Evolutionary conservation across 2,113 vertebrate genomes (phyloP), one percentile per base, ranked within the genome.

Genomic region (Eurystomus gularis): DNA sequence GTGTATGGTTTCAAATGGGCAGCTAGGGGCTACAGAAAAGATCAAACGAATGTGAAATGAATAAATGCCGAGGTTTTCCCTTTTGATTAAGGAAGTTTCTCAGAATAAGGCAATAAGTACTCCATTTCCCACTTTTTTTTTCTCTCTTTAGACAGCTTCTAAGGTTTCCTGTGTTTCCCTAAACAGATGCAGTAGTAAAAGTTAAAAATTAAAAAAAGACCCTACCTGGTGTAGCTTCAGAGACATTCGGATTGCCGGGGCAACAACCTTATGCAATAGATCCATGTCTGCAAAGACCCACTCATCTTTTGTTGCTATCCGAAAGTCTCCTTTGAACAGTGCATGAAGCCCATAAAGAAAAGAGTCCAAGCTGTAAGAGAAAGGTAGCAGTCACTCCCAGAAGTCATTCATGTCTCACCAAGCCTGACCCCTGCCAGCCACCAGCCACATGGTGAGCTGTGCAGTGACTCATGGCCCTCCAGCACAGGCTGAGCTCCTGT

Each of bases 251-350:
- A 99, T 98, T 7, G 99, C 99, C 0, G 99, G 99, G n/a, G 98
- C 99, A 29, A 99, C 98, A 12, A 99, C 99, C 92, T 98, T 99
- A 86, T 99, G 99, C 80, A 99, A 95, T 4, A 99, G 98, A 94
- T 99, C 99, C 97, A 99, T 98, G 89, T 99, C 99, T 13, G 98
- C 98, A 75, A 99, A 99, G 24, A 99, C 99, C 99, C 99, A 99
- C 97, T 99, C 99, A 8, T 99, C 99, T 82, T 98, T 99, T 2
- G 98, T 97, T 17, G 99, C 98, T 62, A 99, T 98, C 92, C 99
- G 98, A 94, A 99, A 99, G 96, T 99, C 99, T 37, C 99, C 99
- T 97, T 99, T 99, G 95, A 99, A 99, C 88, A 99, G 98, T 1
- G 99, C 98, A 10, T 99, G 99, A 60, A 99, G 99, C 29, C 99